Evolutionary conservation across 2,888 invertebrate species (phyloP), one percentile per base, ranked within the genome.

Genomic region (Drosophila neotestacea): DNA sequence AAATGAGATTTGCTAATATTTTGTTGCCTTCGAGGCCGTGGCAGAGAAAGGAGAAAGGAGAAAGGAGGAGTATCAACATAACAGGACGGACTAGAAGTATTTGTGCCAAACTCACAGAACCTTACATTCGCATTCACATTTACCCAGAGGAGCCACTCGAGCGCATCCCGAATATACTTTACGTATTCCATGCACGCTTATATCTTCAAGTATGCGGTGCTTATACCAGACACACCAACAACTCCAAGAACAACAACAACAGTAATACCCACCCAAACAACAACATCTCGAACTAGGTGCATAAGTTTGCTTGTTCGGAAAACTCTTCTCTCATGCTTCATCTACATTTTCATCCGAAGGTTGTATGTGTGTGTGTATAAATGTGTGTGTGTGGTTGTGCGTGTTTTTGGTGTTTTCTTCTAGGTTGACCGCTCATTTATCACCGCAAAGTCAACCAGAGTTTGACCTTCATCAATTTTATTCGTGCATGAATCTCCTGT

Each of bases 381-480:
- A 13, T 41, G n/a, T 11, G 50, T 67, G 22, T 51, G 38, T 36
- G 27, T 64, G 13, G 16, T 38, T 66, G 30, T 54, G 42, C 27
- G 34, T 66, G 42, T 13, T 42, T 66, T 44, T 55, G 63, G 56
- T 51, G 62, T 51, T 68, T 61, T 66, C 34, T 59, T 81, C 48
- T 74, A 73, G 77, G 72, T 70, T 85, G 82, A 85, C 85, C 82
- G 82, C 85, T 79, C 85, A 85, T 82, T 85, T 82, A 82, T 82
- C 82, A 82, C 82, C 76, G 70, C 85, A 81, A 85, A 85, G 82
- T 81, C 82, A 85, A 85, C 82, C 74, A 85, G 69, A 74, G 73
- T 82, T 82, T 85, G 85, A 85, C 82, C 82, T 82, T 85, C 85
- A 82, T 82, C 82, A 82, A 82, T 85, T 79, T 82, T 74, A 74